Evolutionary conservation across 2,797 vertebrate genomes (phyloP).

Genomic region (Megaceryle alcyon): DNA sequence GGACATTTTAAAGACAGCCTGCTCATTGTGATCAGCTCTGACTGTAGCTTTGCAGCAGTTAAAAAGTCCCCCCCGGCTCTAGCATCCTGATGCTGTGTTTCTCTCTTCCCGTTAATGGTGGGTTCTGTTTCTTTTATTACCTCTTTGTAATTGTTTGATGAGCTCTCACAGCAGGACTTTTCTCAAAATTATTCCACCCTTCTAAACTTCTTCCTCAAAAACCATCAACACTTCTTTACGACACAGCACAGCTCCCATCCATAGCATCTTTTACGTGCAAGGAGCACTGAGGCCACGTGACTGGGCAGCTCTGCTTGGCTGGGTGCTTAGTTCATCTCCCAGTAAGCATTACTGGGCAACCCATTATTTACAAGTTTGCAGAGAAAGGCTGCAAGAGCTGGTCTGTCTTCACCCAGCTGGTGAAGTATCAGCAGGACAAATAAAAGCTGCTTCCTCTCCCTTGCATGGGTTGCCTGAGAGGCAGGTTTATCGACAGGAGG

Average conservation of each 20-base stretch:
- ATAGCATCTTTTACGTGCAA: neutral
- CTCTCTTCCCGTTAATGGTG: neutral
- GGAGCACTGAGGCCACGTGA: neutral
- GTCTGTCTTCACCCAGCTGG: neutral
- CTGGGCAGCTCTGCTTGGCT: neutral
- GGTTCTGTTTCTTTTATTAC: conserved; percentile 44
- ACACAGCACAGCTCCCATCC: neutral
- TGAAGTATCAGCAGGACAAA: neutral
- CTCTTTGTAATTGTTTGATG: neutral
- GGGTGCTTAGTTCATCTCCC: neutral
- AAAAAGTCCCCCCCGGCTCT: conserved; percentile 7
- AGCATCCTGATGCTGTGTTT: neutral
- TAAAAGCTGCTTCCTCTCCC: neutral
- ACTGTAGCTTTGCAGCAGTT: neutral
- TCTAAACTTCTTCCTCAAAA: neutral
- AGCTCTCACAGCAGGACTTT: conserved; percentile 22
- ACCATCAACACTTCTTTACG: neutral
- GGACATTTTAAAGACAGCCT: neutral
- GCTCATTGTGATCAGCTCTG: neutral
- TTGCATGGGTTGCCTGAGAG: fast-evolving
- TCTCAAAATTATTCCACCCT: neutral
- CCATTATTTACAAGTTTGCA: too few relatives aligned
- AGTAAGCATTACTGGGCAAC: neutral
- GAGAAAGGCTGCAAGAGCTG: neutral
- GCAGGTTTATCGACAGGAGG: neutral